Base-by-base conservation (phyloP, 1,140 invertebrate genomes). In the Acyrthosiphon pisum region DNA sequence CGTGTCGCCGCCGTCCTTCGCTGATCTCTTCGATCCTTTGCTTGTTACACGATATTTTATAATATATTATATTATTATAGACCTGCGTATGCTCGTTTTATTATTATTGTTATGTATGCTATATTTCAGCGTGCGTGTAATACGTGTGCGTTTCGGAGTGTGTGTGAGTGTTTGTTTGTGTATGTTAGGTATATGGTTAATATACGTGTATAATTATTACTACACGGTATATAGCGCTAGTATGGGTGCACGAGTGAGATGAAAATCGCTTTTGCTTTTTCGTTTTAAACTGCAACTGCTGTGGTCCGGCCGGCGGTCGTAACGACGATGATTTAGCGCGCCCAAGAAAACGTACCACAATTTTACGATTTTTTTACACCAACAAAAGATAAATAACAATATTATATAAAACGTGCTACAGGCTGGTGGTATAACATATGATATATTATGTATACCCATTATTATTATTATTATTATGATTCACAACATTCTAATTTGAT, bases 311-410 rank as follows among this genome's bases (percentile, higher is more conserved):
- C 30, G 30, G 60, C 60, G 60, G n/a, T 76, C 60, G 60, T 76
- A 76, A 76, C 60, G 60, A 76, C n/a, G 60, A 76, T 76, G 60
- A 76, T 76, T 76, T 76, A 76, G 60, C 60, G 60, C 60, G 8
- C 60, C 30, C 11, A 76, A n/a, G 30, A 76, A 18, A 76, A 76
- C 60, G 30, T 76, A n/a, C 60, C n/a, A 76, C 14, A 76, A 76
- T 76, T 76, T 76, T 76, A 76, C 60, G 60, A 76, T 76, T 76
- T 76, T 68, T 76, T 76, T 76, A 76, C n/a, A 76, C 60, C 60
- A 76, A 76, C n/a, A 76, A 76, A n/a, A n/a, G 14, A 76, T 76
- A 76, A 76, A 76, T 76, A 76, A 76, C 30, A 76, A 76, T 76
- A 76, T 76, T 76, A 76, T 76, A n/a, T n/a, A n/a, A 76, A 14